Evolutionary conservation across 2,888 invertebrate species (phyloP).

Genomic region (Microplitis deprimator): DNA sequence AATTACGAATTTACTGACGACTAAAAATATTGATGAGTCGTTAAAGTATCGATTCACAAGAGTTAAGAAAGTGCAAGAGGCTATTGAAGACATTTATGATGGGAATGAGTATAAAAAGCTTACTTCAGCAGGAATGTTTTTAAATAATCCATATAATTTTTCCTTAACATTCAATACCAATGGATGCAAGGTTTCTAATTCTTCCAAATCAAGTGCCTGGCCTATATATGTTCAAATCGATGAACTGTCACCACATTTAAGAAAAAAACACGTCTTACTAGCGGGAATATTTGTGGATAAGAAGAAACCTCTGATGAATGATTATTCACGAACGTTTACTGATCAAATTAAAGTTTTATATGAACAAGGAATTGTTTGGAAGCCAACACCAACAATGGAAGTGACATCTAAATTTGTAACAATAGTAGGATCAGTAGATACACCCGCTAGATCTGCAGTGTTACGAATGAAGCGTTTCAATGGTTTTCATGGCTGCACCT

Average conservation of each 20-base stretch:
- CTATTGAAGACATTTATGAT: conserved; percentile 41
- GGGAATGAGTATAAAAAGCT: conserved; percentile 34
- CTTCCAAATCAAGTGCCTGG: conserved; percentile 37
- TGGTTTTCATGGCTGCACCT: conserved; percentile 27
- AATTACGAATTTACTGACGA: conserved; percentile 22
- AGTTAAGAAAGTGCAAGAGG: conserved; percentile 28
- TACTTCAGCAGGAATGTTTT: conserved; percentile 32
- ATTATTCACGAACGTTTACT: conserved; percentile 23
- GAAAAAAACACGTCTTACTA: conserved; percentile 38
- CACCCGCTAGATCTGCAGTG: conserved; percentile 28
- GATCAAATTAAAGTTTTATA: conserved; percentile 35
- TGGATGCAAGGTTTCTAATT: conserved; percentile 37
- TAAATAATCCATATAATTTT: conserved; percentile 36
- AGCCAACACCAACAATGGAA: not conserved
- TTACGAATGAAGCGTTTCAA: conserved; percentile 42
- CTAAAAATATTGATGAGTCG: conserved; percentile 1
- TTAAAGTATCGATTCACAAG: conserved; percentile 35
- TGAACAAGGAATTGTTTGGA: conserved; percentile 38
- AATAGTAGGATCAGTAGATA: conserved; percentile 32
- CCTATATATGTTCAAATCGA: conserved; percentile 42
- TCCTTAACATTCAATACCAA: conserved; percentile 34
- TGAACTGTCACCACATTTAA: conserved; percentile 42
- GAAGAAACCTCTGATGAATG: conserved; percentile 21
- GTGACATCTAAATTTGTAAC: conserved; percentile 38
- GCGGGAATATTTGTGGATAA: conserved; percentile 43